Conservation (phyloP, 2,888 invertebrate species). For the Mimumesa dahlbomi region DNA sequence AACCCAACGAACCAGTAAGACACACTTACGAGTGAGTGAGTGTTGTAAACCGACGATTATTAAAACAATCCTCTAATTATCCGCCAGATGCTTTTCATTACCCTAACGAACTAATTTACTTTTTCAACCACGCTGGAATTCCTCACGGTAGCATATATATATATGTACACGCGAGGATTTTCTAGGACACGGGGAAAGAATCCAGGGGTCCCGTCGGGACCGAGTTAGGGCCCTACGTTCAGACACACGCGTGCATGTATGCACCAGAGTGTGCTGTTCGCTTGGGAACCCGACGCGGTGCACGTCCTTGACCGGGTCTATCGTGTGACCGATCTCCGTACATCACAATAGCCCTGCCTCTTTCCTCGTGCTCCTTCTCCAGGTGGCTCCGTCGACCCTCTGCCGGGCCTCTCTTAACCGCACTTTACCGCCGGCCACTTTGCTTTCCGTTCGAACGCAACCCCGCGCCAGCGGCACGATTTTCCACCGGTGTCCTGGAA, state of each 20-base stretch:
- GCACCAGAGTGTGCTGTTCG: conserved; percentile 55
- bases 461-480: conserved; percentile 28
- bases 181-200: too few relatives aligned
- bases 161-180: too few relatives aligned
- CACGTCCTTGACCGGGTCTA: conserved; percentile 80
- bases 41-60: conserved; percentile 30
- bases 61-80: conserved; percentile 38
- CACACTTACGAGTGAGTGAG: conserved; percentile 35
- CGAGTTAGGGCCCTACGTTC: too few relatives aligned
- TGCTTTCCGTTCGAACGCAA: conserved; percentile 60
- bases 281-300: conserved; percentile 76
- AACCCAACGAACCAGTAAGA: conserved; percentile 7
- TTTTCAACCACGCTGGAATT: conserved; percentile 15
- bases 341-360: conserved; percentile 76
- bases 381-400: conserved; percentile 53
- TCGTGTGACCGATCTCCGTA: conserved; percentile 79
- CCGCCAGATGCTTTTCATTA: conserved; percentile 30
- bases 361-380: conserved; percentile 57
- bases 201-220: too few relatives aligned
- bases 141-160: too few relatives aligned
- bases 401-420: conserved; percentile 46
- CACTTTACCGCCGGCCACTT: conserved; percentile 51
- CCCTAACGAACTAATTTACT: conserved; percentile 46
- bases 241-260: conserved; percentile 33
- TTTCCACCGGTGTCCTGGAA: conserved; percentile 9